phyloP scores from a whole-genome alignment of 2,888 invertebrate genomes.

The Clivina fossor region DNA sequence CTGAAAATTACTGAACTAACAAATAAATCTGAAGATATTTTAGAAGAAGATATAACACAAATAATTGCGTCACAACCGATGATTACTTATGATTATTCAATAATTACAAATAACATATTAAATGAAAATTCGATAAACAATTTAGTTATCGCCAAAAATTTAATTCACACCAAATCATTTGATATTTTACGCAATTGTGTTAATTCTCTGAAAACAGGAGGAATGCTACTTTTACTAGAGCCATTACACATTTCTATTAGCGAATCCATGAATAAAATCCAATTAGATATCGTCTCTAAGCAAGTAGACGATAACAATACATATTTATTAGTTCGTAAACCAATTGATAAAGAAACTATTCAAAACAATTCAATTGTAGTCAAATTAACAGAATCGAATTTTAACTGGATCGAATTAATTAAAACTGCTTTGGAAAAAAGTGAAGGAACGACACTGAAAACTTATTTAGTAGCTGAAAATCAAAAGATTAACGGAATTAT shows the following conservation, averaged over 20 bases:
- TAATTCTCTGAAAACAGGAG: conserved; percentile 65
- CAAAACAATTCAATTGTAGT: conserved; percentile 58
- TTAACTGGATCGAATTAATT: conserved; percentile 78
- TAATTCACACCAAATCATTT: conserved; percentile 59
- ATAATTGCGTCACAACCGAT: conserved; percentile 75
- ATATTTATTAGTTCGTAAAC: conserved; percentile 68
- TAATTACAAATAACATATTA: conserved; percentile 58
- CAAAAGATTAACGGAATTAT: conserved; percentile 75
- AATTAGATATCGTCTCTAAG: conserved; percentile 61
- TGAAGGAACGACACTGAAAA: conserved; percentile 61
- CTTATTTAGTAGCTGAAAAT: conserved; percentile 70
- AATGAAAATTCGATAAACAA: conserved; percentile 60
- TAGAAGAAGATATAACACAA: conserved; percentile 63
- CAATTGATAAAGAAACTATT: conserved; percentile 48
- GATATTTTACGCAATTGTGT: conserved; percentile 60
- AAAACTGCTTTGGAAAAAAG: conserved; percentile 73
- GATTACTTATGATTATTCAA: conserved; percentile 65
- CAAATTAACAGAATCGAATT: conserved; percentile 68
- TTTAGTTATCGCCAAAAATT: conserved; percentile 67
- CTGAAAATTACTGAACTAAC: conserved; percentile 74
- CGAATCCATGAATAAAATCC: conserved; percentile 50
- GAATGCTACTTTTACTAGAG: conserved; percentile 76
- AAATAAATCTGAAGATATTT: conserved; percentile 64
- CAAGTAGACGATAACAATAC: conserved; percentile 66
- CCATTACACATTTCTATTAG: conserved; percentile 55